Evolutionary conservation across 2,888 invertebrate species (phyloP).

Genomic region (Autographa pulchrina): DNA sequence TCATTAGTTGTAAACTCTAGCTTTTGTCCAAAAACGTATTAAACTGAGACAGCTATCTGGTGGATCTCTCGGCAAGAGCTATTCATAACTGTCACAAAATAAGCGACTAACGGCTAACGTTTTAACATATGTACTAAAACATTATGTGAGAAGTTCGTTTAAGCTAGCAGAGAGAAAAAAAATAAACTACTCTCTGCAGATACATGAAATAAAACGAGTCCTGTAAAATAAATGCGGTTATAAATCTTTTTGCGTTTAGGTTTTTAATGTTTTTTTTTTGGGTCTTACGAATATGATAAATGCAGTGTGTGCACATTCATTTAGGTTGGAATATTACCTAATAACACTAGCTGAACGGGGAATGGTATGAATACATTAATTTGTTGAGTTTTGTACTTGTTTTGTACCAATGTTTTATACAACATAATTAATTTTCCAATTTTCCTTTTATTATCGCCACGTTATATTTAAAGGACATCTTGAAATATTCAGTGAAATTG

Average conservation of each 20-base stretch:
- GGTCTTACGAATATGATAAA: not conserved
- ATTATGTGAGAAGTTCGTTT: slow-evolving; percentile 6
- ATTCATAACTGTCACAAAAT: slow-evolving; percentile 32
- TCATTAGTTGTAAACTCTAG: slow-evolving; percentile 4
- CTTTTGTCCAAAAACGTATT: slow-evolving; percentile 9
- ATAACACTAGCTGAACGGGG: too few relatives aligned
- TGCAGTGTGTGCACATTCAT: too few relatives aligned
- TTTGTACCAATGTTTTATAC: not conserved
- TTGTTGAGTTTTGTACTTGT: not conserved
- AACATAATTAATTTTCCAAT: not conserved
- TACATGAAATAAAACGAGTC: not conserved
- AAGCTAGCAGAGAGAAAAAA: not conserved
- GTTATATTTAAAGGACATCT: slow-evolving; percentile 1
- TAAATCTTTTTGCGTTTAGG: not conserved
- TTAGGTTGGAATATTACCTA: too few relatives aligned
- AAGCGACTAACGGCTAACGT: slow-evolving; percentile 2
- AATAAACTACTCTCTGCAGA: not conserved
- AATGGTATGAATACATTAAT: too few relatives aligned
- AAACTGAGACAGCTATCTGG: slow-evolving; percentile 3
- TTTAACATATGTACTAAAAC: slow-evolving; percentile 8
- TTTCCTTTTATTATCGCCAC: not conserved
- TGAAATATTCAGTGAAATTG: not conserved
- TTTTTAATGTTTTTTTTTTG: not conserved
- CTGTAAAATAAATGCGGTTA: not conserved
- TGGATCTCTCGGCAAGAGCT: slow-evolving; percentile 13